phyloP scores from a whole-genome alignment of 2,113 vertebrate genomes.

The Tiliqua scincoides region DNA sequence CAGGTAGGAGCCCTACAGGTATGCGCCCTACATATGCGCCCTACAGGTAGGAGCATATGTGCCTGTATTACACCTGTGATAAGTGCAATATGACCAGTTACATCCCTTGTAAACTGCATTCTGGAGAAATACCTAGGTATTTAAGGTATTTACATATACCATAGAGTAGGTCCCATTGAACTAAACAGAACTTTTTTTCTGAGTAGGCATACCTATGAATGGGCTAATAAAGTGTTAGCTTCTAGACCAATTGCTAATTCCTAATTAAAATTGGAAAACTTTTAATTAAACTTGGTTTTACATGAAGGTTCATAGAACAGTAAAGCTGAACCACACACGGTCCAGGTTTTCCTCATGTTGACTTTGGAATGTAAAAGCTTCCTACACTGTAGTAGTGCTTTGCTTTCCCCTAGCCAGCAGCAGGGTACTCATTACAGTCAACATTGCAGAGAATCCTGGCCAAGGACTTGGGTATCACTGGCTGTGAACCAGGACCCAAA shows the following conservation, averaged over 20 bases:
- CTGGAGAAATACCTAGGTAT: background rate
- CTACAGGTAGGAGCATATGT: too few species aligned
- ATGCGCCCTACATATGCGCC: too few species aligned
- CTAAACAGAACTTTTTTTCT: too few species aligned
- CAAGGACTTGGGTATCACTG: background rate
- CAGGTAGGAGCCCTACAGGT: too few species aligned
- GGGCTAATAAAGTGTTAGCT: too few species aligned
- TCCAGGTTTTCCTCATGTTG: background rate
- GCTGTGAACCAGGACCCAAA: slow-evolving; percentile 54
- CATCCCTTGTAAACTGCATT: background rate
- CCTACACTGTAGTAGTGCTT: background rate
- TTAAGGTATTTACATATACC: too few species aligned
- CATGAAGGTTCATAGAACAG: background rate
- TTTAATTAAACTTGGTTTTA: too few species aligned
- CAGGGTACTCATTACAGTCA: background rate
- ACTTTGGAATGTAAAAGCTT: background rate
- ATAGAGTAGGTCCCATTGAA: too few species aligned
- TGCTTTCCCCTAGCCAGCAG: background rate
- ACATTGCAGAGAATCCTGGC: background rate
- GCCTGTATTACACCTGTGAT: too few species aligned
- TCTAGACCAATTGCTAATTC: too few species aligned
- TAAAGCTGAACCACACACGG: background rate
- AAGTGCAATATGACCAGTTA: background rate
- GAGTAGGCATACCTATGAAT: too few species aligned
- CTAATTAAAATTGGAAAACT: too few species aligned